A percentile compares a stretch with the other conserved stretches of the same genome.
Conservation (phyloP, 2,113 vertebrate species). For the Elephas maximus region DNA sequence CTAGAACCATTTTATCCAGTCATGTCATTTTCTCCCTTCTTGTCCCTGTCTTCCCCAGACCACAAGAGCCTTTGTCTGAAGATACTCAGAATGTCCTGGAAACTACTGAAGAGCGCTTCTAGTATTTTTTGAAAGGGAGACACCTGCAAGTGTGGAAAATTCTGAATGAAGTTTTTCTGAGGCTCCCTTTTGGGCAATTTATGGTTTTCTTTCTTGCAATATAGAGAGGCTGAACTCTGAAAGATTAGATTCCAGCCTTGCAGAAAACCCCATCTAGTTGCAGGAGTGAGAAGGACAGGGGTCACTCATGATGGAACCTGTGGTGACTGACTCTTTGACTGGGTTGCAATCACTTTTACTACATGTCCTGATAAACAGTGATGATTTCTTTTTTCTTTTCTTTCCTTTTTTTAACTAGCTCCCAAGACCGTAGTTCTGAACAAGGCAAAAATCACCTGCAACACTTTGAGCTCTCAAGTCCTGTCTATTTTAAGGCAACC, state of each 20-base stretch:
- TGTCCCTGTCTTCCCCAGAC: background rate
- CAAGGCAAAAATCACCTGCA: background rate
- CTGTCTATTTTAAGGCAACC: background rate
- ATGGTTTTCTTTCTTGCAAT: background rate
- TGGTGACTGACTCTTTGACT: background rate
- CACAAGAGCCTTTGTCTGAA: background rate
- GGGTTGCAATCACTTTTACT: background rate
- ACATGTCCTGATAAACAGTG: background rate
- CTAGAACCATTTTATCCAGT: background rate
- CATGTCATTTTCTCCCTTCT: background rate
- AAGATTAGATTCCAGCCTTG: slow-evolving; percentile 28
- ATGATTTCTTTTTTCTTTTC: background rate
- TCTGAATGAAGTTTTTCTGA: slow-evolving; percentile 22
- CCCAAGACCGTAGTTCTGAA: background rate
- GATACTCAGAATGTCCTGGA: background rate
- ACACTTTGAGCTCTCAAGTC: background rate
- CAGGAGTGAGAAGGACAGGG: background rate
- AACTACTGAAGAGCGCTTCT: background rate
- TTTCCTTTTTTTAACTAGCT: background rate
- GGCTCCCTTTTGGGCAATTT: background rate
- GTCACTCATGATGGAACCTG: background rate
- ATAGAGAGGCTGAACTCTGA: background rate
- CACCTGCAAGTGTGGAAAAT: background rate
- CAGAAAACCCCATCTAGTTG: background rate
- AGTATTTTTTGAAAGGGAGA: background rate